Percentiles rank a stretch among this genome's conserved stretches.
phyloP scores from a whole-genome alignment of 2,797 vertebrate genomes.

The Acanthopagrus latus region DNA sequence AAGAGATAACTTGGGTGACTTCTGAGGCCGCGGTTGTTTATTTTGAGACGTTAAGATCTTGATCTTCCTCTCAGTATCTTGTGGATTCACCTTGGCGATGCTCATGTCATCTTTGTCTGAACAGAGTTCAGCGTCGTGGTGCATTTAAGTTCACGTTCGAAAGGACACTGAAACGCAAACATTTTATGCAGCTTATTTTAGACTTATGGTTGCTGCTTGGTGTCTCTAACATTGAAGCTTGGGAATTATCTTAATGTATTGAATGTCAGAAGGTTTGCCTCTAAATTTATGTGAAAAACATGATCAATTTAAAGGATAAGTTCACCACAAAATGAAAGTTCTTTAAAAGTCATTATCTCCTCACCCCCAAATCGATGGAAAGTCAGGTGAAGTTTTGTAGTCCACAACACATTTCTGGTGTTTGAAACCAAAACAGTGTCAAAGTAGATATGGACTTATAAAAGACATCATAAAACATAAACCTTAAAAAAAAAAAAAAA shows the following conservation, averaged over 20 bases:
- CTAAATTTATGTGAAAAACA: conserved; percentile 21
- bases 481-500: too few relatives aligned
- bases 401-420: too few relatives aligned
- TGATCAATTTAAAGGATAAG: background rate
- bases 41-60: conserved; percentile 53
- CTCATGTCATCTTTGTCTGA: conserved; percentile 15
- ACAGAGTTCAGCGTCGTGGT: conserved; percentile 15
- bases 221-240: conserved; percentile 21
- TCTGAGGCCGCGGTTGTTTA: conserved; percentile 63
- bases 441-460: too few relatives aligned
- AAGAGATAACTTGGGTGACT: conserved; percentile 70
- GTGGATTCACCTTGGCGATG: conserved; percentile 25
- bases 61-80: conserved; percentile 28
- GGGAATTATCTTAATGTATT: conserved; percentile 11
- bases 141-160: conserved; percentile 6
- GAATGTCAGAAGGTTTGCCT: conserved; percentile 27
- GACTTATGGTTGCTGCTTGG: conserved; percentile 32
- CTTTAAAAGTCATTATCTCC: too few relatives aligned
- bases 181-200: conserved; percentile 72
- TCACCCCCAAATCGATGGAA: too few relatives aligned
- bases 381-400: too few relatives aligned
- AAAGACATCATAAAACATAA: too few relatives aligned
- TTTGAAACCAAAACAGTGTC: too few relatives aligned
- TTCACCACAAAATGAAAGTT: too few relatives aligned
- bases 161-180: conserved; percentile 26